Evolutionary conservation across 2,888 invertebrate species (phyloP).

Genomic region (Sarcophaga rosellei): DNA sequence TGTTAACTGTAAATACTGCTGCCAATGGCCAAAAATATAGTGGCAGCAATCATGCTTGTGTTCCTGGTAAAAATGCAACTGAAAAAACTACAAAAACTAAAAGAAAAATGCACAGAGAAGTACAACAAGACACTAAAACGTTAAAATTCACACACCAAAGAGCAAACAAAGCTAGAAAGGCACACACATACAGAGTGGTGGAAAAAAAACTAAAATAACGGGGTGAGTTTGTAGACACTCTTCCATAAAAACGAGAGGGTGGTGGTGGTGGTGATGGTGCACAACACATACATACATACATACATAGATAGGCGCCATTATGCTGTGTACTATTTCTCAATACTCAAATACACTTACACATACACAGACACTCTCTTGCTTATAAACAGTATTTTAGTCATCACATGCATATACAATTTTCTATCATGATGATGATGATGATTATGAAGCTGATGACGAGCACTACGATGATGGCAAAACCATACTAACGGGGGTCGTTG

Average conservation of each 20-base stretch:
- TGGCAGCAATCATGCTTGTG: not conserved
- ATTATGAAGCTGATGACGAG: too few relatives aligned
- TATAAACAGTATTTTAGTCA: conserved; percentile 34
- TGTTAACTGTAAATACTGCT: conserved; percentile 66
- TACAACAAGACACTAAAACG: conserved; percentile 39
- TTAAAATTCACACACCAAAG: conserved; percentile 6
- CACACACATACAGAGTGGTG: too few relatives aligned
- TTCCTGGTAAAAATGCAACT: conserved; percentile 38
- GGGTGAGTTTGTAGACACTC: conserved; percentile 22
- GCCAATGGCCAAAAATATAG: conserved; percentile 62
- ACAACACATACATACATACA: not conserved
- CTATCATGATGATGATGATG: conserved; percentile 34
- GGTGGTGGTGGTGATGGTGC: not conserved
- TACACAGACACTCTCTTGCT: not conserved
- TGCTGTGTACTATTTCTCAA: conserved; percentile 6
- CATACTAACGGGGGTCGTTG: conserved; percentile 40
- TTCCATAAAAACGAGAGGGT: conserved; percentile 11
- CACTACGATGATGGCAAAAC: not conserved
- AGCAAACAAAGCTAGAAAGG: too few relatives aligned
- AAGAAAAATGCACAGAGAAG: not conserved
- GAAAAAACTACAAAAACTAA: conserved; percentile 32
- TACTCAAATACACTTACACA: not conserved
- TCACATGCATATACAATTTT: conserved; percentile 11
- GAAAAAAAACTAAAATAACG: conserved; percentile 12
- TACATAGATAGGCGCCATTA: conserved; percentile 46